Percentiles rank a stretch among this genome's conserved stretches.
phyloP scores from a whole-genome alignment of 2,888 invertebrate species.

The Labia minor region DNA sequence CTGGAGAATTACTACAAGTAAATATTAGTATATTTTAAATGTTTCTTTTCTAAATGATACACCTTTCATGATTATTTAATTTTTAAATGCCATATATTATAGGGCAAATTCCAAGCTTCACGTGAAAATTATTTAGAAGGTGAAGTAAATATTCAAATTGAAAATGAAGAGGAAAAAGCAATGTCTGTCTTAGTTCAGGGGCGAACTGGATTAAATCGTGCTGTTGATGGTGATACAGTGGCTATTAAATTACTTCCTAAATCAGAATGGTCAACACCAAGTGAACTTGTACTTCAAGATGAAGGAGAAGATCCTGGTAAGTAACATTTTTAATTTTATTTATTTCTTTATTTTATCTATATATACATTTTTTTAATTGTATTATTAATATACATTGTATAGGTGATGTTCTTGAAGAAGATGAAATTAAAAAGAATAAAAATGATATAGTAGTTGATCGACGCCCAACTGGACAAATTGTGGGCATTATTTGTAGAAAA shows the following conservation, averaged over 20 bases:
- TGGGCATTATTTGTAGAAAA: conserved; percentile 91
- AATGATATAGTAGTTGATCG: conserved; percentile 28
- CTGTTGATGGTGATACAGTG: conserved; percentile 88
- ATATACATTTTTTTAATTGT: neutral
- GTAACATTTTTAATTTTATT: conserved; percentile 13
- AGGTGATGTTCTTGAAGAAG: conserved; percentile 24
- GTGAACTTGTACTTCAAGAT: conserved; percentile 70
- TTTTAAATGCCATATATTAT: neutral
- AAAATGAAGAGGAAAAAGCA: conserved; percentile 69
- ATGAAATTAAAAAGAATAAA: neutral
- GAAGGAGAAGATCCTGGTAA: conserved; percentile 56
- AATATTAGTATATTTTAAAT: too few species aligned
- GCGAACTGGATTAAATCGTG: conserved; percentile 73
- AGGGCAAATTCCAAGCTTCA: conserved; percentile 73
- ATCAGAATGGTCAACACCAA: conserved; percentile 82
- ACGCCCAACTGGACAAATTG: conserved; percentile 63
- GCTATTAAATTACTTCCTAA: conserved; percentile 82
- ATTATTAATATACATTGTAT: neutral
- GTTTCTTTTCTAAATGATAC: too few species aligned
- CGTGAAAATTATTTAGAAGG: conserved; percentile 93
- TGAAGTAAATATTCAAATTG: conserved; percentile 64
- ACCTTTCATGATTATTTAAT: neutral
- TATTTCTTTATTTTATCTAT: neutral
- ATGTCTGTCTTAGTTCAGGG: conserved; percentile 74
- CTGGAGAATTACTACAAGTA: conserved; percentile 56